Evolutionary conservation across 2,113 vertebrate genomes (phyloP), one percentile per base, ranked within the genome.

Genomic region (Crocuta crocuta): DNA sequence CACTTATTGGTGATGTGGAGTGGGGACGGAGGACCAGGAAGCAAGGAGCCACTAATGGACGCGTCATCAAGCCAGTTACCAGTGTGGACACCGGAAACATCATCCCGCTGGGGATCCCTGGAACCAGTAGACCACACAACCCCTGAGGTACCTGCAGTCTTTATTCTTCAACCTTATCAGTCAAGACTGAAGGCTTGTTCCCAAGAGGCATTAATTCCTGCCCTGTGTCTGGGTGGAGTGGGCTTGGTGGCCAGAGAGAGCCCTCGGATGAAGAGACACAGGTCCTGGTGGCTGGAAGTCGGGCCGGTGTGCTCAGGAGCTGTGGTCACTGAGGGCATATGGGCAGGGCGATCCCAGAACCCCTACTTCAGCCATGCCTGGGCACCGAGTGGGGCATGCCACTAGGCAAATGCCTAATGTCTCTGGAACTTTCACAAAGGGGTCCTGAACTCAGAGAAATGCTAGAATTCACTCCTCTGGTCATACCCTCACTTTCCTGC

Each of bases 331-430:
- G 16, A 9, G 26, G 26, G 33, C 13, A 78, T 5, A n/a, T 0
- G 9, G 33, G 12, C 24, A 26, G 43, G 68, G 24, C 15, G 0
- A 10, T 6, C 13, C n/a, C 43, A 13, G 17, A 19, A 58, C 0
- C 19, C 58, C 17, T 3, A 4, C 13, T 23, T 16, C 4, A 10
- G n/a, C 35, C 55, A 21, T 9, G n/a, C 66, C 66, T 23, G 10
- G 2, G 55, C n/a, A 39, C 66, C 17, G 10, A 86, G 53, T 5
- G 17, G 48, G 21, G 48, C 11, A 13, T 4, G 74, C 6, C n/a
- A 19, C 15, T 0, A 21, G 31, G 45, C 19, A 43, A 70, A 68
- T 13, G 35, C 19, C n/a, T 16, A 13, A 7, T 6, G 66, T 35
- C 13, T 87, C 33, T 1, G 7, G 31, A 89, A 35, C 61, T 43